Conservation (phyloP, 2,888 invertebrate species). For the Mythimna loreyi region DNA sequence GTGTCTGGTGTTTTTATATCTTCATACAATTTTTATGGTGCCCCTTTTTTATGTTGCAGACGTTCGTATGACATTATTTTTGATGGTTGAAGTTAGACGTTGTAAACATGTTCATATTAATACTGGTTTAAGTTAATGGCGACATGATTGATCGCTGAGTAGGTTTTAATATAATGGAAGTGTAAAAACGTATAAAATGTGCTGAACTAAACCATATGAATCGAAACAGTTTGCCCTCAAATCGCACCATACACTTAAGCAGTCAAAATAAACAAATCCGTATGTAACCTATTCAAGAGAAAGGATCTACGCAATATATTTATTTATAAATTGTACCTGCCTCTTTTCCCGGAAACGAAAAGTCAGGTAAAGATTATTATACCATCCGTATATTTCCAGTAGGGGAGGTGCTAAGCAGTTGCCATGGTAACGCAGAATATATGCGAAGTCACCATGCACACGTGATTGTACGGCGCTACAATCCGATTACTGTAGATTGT, state of each 20-base stretch:
- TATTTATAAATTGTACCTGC: conserved; percentile 50
- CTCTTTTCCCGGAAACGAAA: conserved; percentile 41
- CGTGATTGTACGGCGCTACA: conserved; percentile 68
- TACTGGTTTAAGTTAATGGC: neutral
- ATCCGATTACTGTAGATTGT: conserved; percentile 77
- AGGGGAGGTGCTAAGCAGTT: conserved; percentile 48
- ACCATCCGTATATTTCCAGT: conserved; percentile 36
- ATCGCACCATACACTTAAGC: conserved; percentile 26
- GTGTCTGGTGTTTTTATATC: conserved; percentile 55
- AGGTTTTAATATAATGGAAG: conserved; percentile 19
- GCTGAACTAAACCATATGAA: neutral
- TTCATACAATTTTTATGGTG: conserved; percentile 55
- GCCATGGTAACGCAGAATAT: conserved; percentile 54
- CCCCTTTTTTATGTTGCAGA: conserved; percentile 37
- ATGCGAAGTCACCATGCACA: conserved; percentile 57
- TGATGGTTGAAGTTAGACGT: conserved; percentile 30
- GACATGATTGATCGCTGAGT: neutral
- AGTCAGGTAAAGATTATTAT: conserved; percentile 59
- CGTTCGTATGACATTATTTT: conserved; percentile 47
- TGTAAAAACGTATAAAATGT: conserved; percentile 35
- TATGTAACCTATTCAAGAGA: conserved; percentile 25
- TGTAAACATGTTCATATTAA: conserved; percentile 23
- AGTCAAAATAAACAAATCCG: conserved; percentile 27
- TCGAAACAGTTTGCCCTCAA: conserved; percentile 4
- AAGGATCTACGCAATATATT: conserved; percentile 40